phyloP scores from a whole-genome alignment of 2,113 vertebrate genomes.

The Egretta garzetta region DNA sequence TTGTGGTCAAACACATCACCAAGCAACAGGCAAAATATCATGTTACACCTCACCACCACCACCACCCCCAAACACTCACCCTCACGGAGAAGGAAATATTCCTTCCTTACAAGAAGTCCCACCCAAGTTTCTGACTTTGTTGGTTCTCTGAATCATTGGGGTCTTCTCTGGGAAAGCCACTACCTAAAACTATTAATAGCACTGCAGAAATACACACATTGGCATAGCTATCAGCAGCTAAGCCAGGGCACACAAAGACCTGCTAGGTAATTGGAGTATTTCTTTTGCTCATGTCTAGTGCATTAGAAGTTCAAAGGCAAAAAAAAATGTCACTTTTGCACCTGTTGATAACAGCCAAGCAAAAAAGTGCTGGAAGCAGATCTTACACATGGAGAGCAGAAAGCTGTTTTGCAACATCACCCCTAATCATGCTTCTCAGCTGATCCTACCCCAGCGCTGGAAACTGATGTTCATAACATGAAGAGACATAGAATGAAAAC shows the following conservation, averaged over 20 bases:
- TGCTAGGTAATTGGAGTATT: neutral
- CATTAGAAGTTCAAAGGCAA: neutral
- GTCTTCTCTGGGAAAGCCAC: neutral
- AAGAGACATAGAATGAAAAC: neutral
- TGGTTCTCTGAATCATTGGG: neutral
- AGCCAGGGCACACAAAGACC: neutral
- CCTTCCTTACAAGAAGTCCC: neutral
- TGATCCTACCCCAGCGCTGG: neutral
- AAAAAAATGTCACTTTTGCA: neutral
- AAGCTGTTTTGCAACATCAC: neutral
- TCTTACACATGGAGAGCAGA: neutral
- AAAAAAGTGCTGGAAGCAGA: neutral
- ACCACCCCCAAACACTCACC: fast-evolving
- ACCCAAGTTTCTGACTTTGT: neutral
- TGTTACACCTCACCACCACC: neutral
- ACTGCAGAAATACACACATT: neutral
- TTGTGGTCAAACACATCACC: neutral
- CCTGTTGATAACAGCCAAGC: neutral
- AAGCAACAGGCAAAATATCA: neutral
- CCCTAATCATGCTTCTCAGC: neutral
- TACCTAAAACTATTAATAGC: neutral
- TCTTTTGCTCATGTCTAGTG: neutral
- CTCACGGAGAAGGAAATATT: neutral
- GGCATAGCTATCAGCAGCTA: neutral
- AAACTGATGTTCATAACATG: neutral